Conservation (phyloP, 2,888 invertebrate species). For the Andrena chrysosceles region DNA sequence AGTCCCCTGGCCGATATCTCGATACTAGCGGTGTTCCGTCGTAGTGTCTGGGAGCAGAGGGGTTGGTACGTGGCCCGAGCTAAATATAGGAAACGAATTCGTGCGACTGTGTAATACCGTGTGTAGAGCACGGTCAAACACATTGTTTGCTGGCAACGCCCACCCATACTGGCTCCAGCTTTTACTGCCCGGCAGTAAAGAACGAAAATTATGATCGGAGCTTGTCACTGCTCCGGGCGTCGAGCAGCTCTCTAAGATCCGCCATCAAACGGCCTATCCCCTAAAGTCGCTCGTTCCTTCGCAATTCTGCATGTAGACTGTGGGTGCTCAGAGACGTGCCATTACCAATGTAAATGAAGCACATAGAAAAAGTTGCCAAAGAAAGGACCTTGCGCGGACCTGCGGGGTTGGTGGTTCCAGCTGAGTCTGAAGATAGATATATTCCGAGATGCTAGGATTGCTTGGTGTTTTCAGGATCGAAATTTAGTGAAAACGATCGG, state of each 20-base stretch:
- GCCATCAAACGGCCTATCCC: slow-evolving; percentile 40
- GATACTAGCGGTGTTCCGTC: not conserved
- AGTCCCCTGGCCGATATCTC: not conserved
- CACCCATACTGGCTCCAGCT: slow-evolving; percentile 80
- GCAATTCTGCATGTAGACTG: slow-evolving; percentile 1
- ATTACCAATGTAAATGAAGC: slow-evolving; percentile 39
- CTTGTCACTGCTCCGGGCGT: slow-evolving; percentile 82
- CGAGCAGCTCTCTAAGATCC: slow-evolving; percentile 65
- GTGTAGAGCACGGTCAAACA: slow-evolving; percentile 80
- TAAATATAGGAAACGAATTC: slow-evolving; percentile 78
- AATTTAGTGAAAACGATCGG: slow-evolving; percentile 27
- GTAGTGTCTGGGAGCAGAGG: not conserved
- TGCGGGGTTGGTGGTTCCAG: too few relatives aligned
- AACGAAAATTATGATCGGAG: slow-evolving; percentile 83
- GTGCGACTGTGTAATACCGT: slow-evolving; percentile 69
- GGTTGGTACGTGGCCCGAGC: slow-evolving; percentile 58
- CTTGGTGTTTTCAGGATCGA: not conserved
- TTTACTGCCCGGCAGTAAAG: slow-evolving; percentile 83
- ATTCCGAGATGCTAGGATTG: too few relatives aligned
- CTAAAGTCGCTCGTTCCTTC: slow-evolving; percentile 20
- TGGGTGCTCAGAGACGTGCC: slow-evolving; percentile 11
- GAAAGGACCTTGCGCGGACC: slow-evolving; percentile 8
- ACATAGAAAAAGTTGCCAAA: slow-evolving; percentile 18
- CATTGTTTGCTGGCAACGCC: slow-evolving; percentile 84
- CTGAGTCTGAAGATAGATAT: too few relatives aligned